Conservation (phyloP, 2,113 vertebrate species). For the Sorex fumeus region DNA sequence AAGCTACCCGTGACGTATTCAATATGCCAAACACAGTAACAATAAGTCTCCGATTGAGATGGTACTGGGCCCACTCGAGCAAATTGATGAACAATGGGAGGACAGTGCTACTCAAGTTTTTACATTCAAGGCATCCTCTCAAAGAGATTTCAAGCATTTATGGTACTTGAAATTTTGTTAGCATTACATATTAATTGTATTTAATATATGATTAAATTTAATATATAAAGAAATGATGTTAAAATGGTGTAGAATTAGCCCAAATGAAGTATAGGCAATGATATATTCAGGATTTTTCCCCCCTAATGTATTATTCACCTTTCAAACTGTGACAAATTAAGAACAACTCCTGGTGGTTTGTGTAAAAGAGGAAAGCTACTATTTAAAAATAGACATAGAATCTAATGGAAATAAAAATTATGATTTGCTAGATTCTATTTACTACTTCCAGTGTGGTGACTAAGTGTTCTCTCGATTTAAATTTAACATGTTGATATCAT, state of each 20-base stretch:
- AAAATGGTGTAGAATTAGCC: slow-evolving; percentile 29
- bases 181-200: neutral
- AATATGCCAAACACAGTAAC: too few species aligned
- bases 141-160: slow-evolving; percentile 49
- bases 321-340: slow-evolving; percentile 35
- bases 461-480: neutral
- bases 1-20: too few species aligned
- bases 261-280: neutral
- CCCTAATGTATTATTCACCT: neutral
- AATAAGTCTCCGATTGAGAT: too few species aligned
- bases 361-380: neutral
- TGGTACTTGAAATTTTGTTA: slow-evolving; percentile 46
- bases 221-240: neutral
- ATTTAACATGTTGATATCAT: neutral
- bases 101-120: slow-evolving; percentile 29
- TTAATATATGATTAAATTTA: too few species aligned
- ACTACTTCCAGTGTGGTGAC: neutral
- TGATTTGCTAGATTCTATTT: neutral
- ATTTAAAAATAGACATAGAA: slow-evolving; percentile 15
- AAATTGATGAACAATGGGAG: too few species aligned
- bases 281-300: slow-evolving; percentile 10
- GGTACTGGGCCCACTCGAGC: too few species aligned
- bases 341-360: slow-evolving; percentile 2
- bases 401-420: slow-evolving; percentile 26
- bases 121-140: slow-evolving; percentile 41